Conservation (phyloP, 1,140 invertebrate species). For the Apis florea region DNA sequence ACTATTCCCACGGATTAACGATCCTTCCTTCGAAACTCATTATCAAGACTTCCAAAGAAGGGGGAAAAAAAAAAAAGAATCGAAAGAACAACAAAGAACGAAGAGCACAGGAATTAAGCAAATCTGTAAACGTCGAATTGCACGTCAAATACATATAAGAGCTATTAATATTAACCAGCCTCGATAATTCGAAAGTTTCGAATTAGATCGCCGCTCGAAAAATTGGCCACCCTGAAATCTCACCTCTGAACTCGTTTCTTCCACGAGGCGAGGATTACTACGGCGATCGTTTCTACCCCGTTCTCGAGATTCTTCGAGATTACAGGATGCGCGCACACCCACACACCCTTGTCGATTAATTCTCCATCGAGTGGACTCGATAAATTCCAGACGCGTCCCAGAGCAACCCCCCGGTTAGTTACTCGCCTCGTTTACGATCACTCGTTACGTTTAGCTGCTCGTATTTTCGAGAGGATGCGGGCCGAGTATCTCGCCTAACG, state of each 20-base stretch:
- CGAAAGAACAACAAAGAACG: neutral
- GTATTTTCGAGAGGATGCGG: neutral
- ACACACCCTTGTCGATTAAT: slow-evolving; percentile 30
- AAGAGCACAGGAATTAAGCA: neutral
- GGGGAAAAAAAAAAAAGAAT: too few relatives aligned
- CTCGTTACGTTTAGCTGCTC: slow-evolving; percentile 28
- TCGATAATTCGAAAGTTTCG: slow-evolving; percentile 64
- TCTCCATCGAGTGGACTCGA: slow-evolving; percentile 28
- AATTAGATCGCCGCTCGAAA: slow-evolving; percentile 60
- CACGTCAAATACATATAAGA: slow-evolving; percentile 11
- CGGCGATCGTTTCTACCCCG: slow-evolving; percentile 45
- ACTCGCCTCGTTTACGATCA: slow-evolving; percentile 1
- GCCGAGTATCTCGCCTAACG: neutral
- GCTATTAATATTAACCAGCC: slow-evolving; percentile 40
- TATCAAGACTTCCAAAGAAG: neutral
- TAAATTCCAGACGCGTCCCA: slow-evolving; percentile 39
- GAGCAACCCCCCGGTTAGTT: slow-evolving; percentile 15
- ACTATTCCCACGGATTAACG: neutral
- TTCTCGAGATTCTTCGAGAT: slow-evolving; percentile 31
- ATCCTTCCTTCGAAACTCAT: neutral
- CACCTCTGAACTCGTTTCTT: neutral
- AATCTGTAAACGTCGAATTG: neutral
- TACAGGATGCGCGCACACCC: neutral
- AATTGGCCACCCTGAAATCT: slow-evolving; percentile 14
- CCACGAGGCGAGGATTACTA: slow-evolving; percentile 38